These are phyloP conservation scores for Bradysia coprophila DNA, from an alignment of 1,140 invertebrate species.

Conservation along the genomic window DNA sequence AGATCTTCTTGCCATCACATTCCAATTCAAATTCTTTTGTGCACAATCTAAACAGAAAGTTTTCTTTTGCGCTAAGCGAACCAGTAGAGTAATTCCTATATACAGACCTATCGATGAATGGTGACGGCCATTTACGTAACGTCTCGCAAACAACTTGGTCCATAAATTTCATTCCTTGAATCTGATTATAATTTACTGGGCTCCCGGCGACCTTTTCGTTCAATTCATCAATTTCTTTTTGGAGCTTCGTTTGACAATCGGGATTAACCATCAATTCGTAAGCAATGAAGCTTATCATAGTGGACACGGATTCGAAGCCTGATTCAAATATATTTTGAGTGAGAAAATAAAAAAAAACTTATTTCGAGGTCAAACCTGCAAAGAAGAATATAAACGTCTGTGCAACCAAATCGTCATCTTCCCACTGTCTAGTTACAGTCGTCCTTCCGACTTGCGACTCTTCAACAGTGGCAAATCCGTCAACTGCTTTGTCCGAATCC, in stretches of 20 bases:
- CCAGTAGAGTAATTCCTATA: no score
- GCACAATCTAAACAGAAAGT: no score
- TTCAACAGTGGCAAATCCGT: constrained; percentile 3
- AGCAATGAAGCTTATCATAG: constrained; percentile 16
- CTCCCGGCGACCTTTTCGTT: constrained; percentile 3
- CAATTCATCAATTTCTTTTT: constrained; percentile 18
- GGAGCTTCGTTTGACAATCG: constrained; percentile 26
- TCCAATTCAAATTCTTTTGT: constrained; percentile 16
- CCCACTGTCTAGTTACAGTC: constrained; percentile 1
- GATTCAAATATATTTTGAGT: no score
- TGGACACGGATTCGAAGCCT: constrained; percentile 12
- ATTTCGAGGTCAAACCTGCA: constrained; percentile 18
- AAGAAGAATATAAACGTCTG: constrained; percentile 16
- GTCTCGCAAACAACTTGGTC: constrained; percentile 21
- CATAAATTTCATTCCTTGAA: constrained; percentile 1
- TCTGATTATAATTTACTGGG: constrained; percentile 11
- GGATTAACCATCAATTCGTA: constrained; percentile 30
- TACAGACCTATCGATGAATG: constrained; percentile 26
- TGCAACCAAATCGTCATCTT: constrained; percentile 9
- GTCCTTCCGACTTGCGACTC: background rate
- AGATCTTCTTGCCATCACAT: constrained; percentile 7
- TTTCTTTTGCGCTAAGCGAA: no score
- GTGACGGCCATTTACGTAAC: constrained; percentile 31
- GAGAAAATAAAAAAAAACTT: no score
- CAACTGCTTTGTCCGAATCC: background rate